Conservation (phyloP, 1,140 invertebrate species). For the Papilio glaucus region DNA sequence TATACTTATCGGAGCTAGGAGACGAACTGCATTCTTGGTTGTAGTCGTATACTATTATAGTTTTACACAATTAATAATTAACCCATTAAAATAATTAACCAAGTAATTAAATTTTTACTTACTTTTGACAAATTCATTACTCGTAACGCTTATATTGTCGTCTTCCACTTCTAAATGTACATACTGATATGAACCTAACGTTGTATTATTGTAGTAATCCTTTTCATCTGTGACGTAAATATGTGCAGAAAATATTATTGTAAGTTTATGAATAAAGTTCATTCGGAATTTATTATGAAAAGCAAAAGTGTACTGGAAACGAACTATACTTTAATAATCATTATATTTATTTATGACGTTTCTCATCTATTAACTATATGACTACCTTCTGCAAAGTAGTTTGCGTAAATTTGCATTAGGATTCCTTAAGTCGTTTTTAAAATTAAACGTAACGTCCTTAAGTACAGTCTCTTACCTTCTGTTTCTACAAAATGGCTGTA, state of each 20-base stretch:
- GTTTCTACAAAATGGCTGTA: constrained; percentile 48
- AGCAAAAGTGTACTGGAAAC: too few relatives aligned
- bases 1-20: background rate
- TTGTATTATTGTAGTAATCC: background rate
- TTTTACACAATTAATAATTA: background rate
- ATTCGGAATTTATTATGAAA: too few relatives aligned
- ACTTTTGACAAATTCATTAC: constrained; percentile 41
- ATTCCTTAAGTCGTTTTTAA: too few relatives aligned
- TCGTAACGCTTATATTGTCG: constrained; percentile 42
- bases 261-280: too few relatives aligned
- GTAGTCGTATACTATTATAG: constrained; percentile 3
- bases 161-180: constrained; percentile 34
- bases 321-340: too few relatives aligned
- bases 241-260: too few relatives aligned
- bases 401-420: too few relatives aligned
- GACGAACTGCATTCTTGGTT: constrained; percentile 17
- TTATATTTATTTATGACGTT: too few relatives aligned
- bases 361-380: too few relatives aligned
- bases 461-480: constrained; percentile 39
- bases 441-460: too few relatives aligned
- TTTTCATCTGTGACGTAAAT: background rate
- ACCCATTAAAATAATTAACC: background rate
- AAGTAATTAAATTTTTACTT: constrained; percentile 9
- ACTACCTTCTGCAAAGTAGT: too few relatives aligned
- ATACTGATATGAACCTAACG: background rate